A percentile compares a stretch with the other conserved stretches of the same genome.
These are phyloP conservation scores for Urocyon cinereoargenteus DNA, from an alignment of 2,797 vertebrate genomes.

Conservation along the genomic window DNA sequence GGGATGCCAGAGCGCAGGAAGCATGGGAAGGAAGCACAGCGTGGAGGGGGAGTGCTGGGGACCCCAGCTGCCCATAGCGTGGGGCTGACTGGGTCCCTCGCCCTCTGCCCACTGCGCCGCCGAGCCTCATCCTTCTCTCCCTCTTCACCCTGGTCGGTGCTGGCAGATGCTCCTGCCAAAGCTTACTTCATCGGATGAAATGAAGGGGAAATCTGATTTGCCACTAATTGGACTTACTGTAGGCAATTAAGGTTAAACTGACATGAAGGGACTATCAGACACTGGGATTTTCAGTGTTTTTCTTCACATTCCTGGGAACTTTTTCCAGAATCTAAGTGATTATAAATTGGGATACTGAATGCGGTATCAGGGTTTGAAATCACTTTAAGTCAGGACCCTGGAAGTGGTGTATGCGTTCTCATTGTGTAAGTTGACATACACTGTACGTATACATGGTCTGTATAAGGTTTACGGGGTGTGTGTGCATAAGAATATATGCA, in stretches of 20 bases:
- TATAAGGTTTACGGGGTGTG: not conserved
- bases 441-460: not conserved
- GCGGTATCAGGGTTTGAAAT: not conserved
- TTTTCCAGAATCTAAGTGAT: conserved; percentile 73
- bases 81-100: fast-evolving
- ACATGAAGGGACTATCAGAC: conserved; percentile 76
- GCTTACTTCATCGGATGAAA: conserved; percentile 76
- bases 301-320: conserved; percentile 66
- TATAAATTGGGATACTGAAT: conserved; percentile 17
- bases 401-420: conserved; percentile 55
- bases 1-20: fast-evolving
- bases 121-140: not conserved
- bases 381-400: not conserved
- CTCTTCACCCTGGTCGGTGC: conserved; percentile 20
- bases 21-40: too few species aligned
- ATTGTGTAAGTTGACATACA: not conserved
- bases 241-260: conserved; percentile 82
- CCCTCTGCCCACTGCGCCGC: not conserved
- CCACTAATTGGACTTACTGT: conserved; percentile 66
- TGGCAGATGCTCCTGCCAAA: conserved; percentile 65
- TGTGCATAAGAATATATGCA: too few species aligned
- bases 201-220: conserved; percentile 77
- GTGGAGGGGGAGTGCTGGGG: fast-evolving
- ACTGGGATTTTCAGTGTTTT: conserved; percentile 78
- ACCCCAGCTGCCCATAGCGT: not conserved